Base-by-base conservation (phyloP, 2,113 vertebrate genomes). In the Hyperoodon ampullatus region DNA sequence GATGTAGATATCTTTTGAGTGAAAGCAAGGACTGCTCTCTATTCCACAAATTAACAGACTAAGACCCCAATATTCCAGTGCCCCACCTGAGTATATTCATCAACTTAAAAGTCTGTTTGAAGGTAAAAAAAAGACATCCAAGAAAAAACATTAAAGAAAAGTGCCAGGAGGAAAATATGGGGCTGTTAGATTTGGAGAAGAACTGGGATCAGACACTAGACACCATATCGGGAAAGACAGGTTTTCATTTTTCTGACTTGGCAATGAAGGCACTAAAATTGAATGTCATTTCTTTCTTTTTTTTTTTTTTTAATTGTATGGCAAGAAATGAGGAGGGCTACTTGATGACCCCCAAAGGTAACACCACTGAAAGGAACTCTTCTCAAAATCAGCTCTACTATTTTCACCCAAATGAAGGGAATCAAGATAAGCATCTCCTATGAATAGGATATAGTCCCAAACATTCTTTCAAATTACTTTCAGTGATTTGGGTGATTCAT, bases 71-170 rank as follows among this genome's bases (percentile, higher is more conserved):
- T n/a, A 82, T 55, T 65, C n/a, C 88, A 60, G 39, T 50, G 53
- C n/a, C 24, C 66, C 15, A 96, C 33, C n/a, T 90, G 58, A 77
- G 33, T 50, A 93, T 18, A 95, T 12, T 50, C 44, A 82, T 75
- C 63, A 96, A 65, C 24, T 90, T 83, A 82, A 53, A 93, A 82
- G 42, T 96, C 33, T 74, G 39, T 55, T 65, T 61, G n/a, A 74
- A 82, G 58, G 61, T 4, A 75, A 87, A 66, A 87, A 61, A 93
- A 85, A 94, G 24, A 66, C 6, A 39, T 23, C 28, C 61, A 78
- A 23, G 39, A 93, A 61, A 83, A 90, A 30, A 84, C 8, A 85
- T 35, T 84, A 21, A 93, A 89, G 42, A 96, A 83, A 94, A 93
- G 2, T 33, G 15, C 26, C 66, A 89, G 19, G 44, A 78, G 28